Base-by-base conservation (phyloP, 2,113 vertebrate species). In the Atherinomorus stipes region DNA sequence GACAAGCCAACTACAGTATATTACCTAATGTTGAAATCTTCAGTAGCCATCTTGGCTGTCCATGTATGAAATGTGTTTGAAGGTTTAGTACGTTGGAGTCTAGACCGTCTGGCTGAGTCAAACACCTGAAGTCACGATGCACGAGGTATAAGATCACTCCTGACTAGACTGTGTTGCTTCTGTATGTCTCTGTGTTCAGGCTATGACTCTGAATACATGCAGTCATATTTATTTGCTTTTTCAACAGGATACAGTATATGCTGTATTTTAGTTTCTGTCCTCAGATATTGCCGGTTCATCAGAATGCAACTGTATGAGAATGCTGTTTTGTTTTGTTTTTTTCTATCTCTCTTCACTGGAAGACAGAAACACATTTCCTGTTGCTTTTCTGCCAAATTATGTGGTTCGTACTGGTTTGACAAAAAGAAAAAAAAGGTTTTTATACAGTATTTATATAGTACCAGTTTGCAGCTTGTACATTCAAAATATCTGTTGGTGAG, bases 1-100 rank as follows among this genome's bases (percentile, higher is more conserved):
- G 59, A 66, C 47, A 16, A 62, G 21, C 37, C 61, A 38, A 19
- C 25, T n/a, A 26, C 50, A 45, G 25, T 49, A 40, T 44, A 45
- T 58, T 28, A 64, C 44, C 61, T 63, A 45, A 81, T 74, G 58
- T 80, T 37, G 57, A 81, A 69, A 67, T 44, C 53, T 49, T 85
- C 56, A 73, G 59, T 34, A 71, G 40, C 42, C 58, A 71, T 64
- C 26, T 65, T 77, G 44, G 49, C 26, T 63, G 78, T 70, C 56
- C 53, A 73, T 71, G 59, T 63, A 42, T 64, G 53, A 78, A 83
- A 85, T 66, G 61, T 0, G 37, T 71, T 76, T 71, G 40, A 45
- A 57, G 58, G 59, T 56, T 76, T 23, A 58, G 51, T 25, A 44
- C 64, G 52, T 15, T 52, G 11, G n/a, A 38, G 73, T 71, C 25